Conservation (phyloP, 2,888 invertebrate genomes). For the Panopea generosa region DNA sequence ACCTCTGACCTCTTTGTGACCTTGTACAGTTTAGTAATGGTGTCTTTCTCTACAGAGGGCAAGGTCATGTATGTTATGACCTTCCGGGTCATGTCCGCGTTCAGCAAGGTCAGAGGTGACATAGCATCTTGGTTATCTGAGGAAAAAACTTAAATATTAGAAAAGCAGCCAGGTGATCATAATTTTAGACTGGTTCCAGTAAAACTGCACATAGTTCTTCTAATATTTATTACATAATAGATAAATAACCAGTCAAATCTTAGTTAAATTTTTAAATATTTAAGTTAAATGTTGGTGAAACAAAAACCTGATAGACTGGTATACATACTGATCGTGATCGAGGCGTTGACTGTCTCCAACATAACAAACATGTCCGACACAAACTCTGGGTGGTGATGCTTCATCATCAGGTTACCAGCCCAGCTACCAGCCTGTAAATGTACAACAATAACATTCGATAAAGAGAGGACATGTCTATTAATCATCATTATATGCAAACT, state of each 20-base stretch:
- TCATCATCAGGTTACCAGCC: conserved; percentile 90
- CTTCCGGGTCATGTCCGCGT: conserved; percentile 55
- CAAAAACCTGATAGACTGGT: no score
- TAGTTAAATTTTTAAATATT: no score
- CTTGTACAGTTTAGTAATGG: conserved; percentile 51
- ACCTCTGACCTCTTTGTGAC: conserved; percentile 61
- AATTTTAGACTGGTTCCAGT: no score
- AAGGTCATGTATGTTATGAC: conserved; percentile 41
- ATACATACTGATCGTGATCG: conserved; percentile 69
- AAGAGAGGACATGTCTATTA: no score
- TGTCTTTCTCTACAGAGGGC: conserved; percentile 30
- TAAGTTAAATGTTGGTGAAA: no score
- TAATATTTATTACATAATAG: no score
- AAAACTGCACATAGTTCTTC: no score
- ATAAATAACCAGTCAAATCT: no score
- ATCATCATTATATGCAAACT: no score
- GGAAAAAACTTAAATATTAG: no score
- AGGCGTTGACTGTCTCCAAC: conserved; percentile 74
- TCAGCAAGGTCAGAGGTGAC: conserved; percentile 7
- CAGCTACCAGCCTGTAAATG: conserved; percentile 87
- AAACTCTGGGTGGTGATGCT: conserved; percentile 89
- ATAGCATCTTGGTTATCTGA: not conserved
- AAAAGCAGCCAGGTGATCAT: no score
- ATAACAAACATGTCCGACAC: conserved; percentile 88
- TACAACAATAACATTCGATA: no score